Evolutionary conservation across 1,140 invertebrate genomes (phyloP).

Genomic region (Nebria ingens): DNA sequence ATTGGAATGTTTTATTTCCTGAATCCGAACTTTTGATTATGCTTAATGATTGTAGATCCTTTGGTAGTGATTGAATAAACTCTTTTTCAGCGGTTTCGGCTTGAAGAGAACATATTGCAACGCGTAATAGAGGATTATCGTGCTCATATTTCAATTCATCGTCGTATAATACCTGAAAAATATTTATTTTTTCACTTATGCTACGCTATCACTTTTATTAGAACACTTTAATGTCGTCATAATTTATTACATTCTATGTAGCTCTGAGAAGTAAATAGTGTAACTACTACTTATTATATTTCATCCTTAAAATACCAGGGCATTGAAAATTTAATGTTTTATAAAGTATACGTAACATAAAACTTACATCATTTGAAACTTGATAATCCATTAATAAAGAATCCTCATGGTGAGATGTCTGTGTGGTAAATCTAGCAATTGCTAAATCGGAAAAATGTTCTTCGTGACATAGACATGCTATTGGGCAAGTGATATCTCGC

Average conservation of each 20-base stretch:
- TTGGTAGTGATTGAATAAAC: constrained; percentile 39
- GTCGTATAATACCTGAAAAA: constrained; percentile 29
- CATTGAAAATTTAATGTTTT: constrained; percentile 9
- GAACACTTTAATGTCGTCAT: too few species aligned
- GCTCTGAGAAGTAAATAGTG: too few species aligned
- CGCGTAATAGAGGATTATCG: constrained; percentile 36
- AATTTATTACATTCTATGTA: too few species aligned
- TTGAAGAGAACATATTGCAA: constrained; percentile 47
- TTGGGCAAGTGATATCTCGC: constrained; percentile 33
- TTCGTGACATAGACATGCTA: constrained; percentile 37
- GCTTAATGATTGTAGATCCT: constrained; percentile 42
- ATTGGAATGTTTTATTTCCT: constrained; percentile 44
- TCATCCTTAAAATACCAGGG: background rate
- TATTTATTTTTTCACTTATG: constrained; percentile 9
- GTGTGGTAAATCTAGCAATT: constrained; percentile 31
- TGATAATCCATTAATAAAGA: constrained; percentile 24
- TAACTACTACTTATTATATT: too few species aligned
- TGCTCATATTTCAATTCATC: constrained; percentile 24
- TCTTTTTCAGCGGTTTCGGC: constrained; percentile 34
- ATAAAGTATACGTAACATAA: too few species aligned
- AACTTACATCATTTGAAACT: constrained; percentile 27
- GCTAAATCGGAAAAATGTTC: constrained; percentile 37
- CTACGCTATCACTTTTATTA: too few species aligned
- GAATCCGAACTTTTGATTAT: constrained; percentile 32
- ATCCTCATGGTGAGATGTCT: constrained; percentile 19